Conservation (phyloP, 2,797 vertebrate genomes). For the Spea hammondii region DNA sequence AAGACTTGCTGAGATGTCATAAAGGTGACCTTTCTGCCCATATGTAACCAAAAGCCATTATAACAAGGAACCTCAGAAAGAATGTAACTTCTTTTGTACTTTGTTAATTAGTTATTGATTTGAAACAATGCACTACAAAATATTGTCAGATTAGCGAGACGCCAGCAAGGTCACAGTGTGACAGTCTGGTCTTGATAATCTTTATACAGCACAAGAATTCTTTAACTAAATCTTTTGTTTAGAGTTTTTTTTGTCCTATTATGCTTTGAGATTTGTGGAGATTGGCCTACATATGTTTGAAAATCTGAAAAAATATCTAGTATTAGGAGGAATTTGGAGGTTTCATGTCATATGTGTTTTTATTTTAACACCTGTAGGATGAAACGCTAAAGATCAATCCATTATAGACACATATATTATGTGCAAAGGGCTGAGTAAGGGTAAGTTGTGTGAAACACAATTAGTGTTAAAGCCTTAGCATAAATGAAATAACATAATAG, state of each 20-base stretch:
- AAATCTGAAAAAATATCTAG: not conserved
- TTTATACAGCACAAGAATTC: slow-evolving; percentile 63
- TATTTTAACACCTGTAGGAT: too few relatives aligned
- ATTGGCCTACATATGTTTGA: slow-evolving; percentile 57
- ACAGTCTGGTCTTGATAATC: slow-evolving; percentile 79
- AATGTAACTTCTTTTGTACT: slow-evolving; percentile 95
- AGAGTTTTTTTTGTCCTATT: slow-evolving; percentile 58
- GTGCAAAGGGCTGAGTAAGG: too few relatives aligned
- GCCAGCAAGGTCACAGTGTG: slow-evolving; percentile 82
- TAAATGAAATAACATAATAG: too few relatives aligned
- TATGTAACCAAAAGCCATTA: slow-evolving; percentile 82
- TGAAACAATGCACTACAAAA: slow-evolving; percentile 97
- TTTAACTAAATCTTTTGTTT: slow-evolving; percentile 71
- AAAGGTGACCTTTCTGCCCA: slow-evolving; percentile 90
- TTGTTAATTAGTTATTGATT: slow-evolving; percentile 99
- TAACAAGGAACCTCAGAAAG: slow-evolving; percentile 88
- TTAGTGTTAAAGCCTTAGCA: too few relatives aligned
- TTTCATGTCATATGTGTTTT: too few relatives aligned
- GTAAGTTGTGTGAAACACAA: too few relatives aligned
- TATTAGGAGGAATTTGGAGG: too few relatives aligned
- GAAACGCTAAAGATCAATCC: too few relatives aligned
- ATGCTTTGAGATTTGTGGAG: slow-evolving; percentile 63
- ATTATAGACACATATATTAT: too few relatives aligned
- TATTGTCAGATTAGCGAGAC: slow-evolving; percentile 88
- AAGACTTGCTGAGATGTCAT: slow-evolving; percentile 88